These are phyloP conservation scores for Gopherus evgoodei DNA, from an alignment of 2,113 vertebrate species.

Conservation along the genomic window DNA sequence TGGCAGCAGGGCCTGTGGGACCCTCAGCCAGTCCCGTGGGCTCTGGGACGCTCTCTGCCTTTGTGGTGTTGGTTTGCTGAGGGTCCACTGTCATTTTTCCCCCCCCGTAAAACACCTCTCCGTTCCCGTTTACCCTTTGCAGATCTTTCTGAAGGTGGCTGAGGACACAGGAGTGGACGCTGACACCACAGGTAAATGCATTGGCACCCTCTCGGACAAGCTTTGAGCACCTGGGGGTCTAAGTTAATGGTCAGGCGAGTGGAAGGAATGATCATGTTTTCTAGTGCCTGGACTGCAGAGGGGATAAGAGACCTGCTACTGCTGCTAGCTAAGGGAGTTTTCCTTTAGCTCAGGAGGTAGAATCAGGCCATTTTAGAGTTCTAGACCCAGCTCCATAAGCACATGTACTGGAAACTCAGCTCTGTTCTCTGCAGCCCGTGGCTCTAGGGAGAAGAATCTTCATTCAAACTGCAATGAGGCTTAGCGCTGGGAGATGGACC, in stretches of 20 bases:
- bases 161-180: constrained; percentile 72
- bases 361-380: background rate
- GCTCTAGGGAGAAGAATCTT: background rate
- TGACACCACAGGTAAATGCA: constrained; percentile 41
- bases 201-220: background rate
- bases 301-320: background rate
- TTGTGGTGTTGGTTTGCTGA: background rate
- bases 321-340: background rate
- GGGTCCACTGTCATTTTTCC: background rate
- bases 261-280: background rate
- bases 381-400: background rate
- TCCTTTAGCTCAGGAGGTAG: background rate
- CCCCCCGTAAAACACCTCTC: background rate
- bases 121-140: background rate
- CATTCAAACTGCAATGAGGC: background rate
- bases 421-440: background rate
- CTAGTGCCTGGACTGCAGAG: background rate
- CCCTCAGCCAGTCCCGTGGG: background rate
- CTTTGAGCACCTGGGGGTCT: accelerated
- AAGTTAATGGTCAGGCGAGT: background rate
- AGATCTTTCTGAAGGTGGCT: constrained; percentile 92
- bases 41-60: background rate
- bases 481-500: background rate
- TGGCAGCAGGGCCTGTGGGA: background rate
- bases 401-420: background rate